A percentile compares a stretch with the other conserved stretches of the same genome.
These are phyloP conservation scores for Halichoerus grypus DNA, from an alignment of 2,113 vertebrate genomes.

Conservation along the genomic window DNA sequence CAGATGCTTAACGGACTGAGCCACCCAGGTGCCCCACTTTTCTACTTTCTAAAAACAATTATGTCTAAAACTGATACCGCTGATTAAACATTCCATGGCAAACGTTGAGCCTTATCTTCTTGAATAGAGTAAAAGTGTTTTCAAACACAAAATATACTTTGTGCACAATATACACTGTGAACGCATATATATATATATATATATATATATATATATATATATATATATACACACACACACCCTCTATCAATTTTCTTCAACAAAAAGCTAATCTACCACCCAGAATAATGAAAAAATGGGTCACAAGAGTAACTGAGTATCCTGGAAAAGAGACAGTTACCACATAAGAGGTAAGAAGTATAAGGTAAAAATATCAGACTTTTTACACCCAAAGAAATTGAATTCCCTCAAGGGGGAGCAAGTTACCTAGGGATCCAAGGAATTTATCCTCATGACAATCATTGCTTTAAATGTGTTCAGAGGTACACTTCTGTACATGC, in stretches of 20 bases:
- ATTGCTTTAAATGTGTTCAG: constrained; percentile 18
- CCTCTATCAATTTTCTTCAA: not conserved
- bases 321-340: not conserved
- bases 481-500: not conserved
- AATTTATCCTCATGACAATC: constrained; percentile 24
- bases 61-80: not conserved
- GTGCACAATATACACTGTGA: not conserved
- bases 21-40: not conserved
- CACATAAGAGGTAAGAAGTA: not conserved
- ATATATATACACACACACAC: not conserved
- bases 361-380: not conserved
- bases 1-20: not conserved
- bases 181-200: not conserved
- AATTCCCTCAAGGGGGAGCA: constrained; percentile 16
- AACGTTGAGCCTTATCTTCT: constrained; percentile 52
- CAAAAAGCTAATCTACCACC: constrained; percentile 25
- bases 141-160: constrained; percentile 42
- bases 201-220: too few relatives aligned
- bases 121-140: not conserved
- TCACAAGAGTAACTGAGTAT: not conserved
- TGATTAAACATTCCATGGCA: constrained; percentile 23
- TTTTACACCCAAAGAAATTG: constrained; percentile 35
- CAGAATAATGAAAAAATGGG: constrained; percentile 9
- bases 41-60: not conserved
- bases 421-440: not conserved